Base-by-base conservation (phyloP, 2,888 invertebrate genomes). In the Nemotelus pantherinus region DNA sequence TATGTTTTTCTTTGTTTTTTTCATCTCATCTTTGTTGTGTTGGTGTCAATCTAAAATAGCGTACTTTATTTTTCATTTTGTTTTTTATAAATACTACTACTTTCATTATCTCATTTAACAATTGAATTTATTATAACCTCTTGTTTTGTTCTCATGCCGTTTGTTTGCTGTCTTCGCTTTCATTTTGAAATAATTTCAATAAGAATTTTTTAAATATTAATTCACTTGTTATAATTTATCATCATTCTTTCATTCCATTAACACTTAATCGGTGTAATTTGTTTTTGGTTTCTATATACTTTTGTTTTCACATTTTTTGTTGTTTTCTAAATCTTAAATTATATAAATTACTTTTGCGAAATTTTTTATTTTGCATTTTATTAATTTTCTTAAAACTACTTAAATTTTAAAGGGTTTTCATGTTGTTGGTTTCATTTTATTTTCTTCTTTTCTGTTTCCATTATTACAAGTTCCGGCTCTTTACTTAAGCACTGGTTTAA, bases 241-340 rank as follows among this genome's bases (percentile, higher is more conserved):
- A 80, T 25, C 25, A 25, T 25, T 25, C 25, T 25, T 25, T 25
- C 25, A 25, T 25, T 25, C 25, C 25, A 25, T 25, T 25, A 80
- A 80, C 80, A 80, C 80, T 80, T 80, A 76, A 72, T 80, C 80
- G 81, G 80, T 81, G 80, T 80, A 79, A 74, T 81, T 80, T 79
- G 79, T 47, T 80, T 78, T 81, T 81, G 77, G 77, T 80, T 80
- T 81, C 80, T 80, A 79, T 79, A 78, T 76, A 50, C 77, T 50
- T 25, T 25, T 78, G 47, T 77, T 75, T 72, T 80, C 71, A 41
- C 67, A 79, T 81, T 77, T 57, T 79, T 80, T 79, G 77, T 77
- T 79, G 77, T 77, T 72, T 79, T 77, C 77, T 80, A 80, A 77
- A 79, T 80, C 79, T 76, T 80, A 80, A 80, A 75, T 78, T 80